These are phyloP conservation scores for Carassius auratus DNA, from an alignment of 2,113 vertebrate species.

Conservation along the genomic window DNA sequence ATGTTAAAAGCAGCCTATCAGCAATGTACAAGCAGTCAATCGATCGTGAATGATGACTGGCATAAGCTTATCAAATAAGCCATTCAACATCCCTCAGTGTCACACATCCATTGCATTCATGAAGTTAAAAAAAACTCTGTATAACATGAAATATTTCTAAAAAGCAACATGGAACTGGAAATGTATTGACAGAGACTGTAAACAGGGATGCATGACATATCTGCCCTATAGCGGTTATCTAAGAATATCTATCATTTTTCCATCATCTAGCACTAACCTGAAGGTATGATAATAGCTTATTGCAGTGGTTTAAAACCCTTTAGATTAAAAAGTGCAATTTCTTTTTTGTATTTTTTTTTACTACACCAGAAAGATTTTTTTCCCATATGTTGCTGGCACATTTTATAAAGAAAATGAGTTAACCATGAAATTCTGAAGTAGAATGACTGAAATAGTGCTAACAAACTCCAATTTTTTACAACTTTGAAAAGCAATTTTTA, in stretches of 20 bases:
- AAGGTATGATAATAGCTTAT: neutral
- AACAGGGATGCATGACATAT: neutral
- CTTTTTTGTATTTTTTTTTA: too few species aligned
- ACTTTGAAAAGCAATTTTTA: neutral
- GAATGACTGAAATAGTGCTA: neutral
- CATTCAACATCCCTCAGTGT: neutral
- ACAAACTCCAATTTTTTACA: neutral
- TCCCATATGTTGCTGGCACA: too few species aligned
- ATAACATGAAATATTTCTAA: neutral
- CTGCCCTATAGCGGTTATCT: neutral
- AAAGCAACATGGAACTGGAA: neutral
- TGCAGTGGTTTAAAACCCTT: neutral
- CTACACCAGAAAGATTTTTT: too few species aligned
- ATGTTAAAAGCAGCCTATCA: slow-evolving; percentile 28
- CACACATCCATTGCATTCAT: neutral
- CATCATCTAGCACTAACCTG: neutral
- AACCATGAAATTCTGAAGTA: too few species aligned
- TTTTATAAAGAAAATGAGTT: too few species aligned
- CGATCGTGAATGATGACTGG: slow-evolving; percentile 13
- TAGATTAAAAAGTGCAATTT: neutral
- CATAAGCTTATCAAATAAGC: slow-evolving; percentile 19
- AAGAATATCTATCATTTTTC: neutral
- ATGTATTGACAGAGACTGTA: neutral
- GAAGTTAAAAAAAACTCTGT: neutral
- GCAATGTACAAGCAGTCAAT: neutral